A percentile compares a stretch with the other conserved stretches of the same genome.
These are phyloP conservation scores for Casuarius casuarius DNA, from an alignment of 2,113 vertebrate genomes.

Conservation along the genomic window DNA sequence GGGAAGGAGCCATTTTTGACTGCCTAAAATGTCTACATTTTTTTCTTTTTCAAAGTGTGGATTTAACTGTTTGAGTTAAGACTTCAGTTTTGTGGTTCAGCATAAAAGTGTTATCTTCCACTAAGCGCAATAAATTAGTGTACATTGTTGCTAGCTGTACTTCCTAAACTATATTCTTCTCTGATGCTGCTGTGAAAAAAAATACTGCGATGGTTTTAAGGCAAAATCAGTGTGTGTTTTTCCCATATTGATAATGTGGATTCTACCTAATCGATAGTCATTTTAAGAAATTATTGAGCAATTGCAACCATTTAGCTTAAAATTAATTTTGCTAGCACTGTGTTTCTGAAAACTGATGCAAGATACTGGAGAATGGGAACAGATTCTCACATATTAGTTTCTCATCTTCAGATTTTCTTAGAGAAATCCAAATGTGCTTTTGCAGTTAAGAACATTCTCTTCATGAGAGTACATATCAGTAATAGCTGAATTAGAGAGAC, in stretches of 20 bases:
- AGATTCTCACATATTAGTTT: neutral
- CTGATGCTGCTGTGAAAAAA: neutral
- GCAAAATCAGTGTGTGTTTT: neutral
- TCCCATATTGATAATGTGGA: neutral
- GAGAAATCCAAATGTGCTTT: neutral
- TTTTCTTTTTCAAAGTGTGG: neutral
- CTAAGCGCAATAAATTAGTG: neutral
- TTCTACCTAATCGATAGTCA: neutral
- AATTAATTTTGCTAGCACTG: neutral
- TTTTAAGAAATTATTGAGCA: neutral
- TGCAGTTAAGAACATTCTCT: neutral
- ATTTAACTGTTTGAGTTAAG: neutral
- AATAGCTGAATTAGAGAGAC: neutral
- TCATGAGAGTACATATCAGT: neutral
- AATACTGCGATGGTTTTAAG: neutral
- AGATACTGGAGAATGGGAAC: neutral
- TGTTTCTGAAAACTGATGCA: neutral
- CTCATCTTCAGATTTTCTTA: neutral
- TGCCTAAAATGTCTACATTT: neutral
- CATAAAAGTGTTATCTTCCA: neutral
- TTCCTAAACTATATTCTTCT: neutral
- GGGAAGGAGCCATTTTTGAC: neutral
- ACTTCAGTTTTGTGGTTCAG: neutral
- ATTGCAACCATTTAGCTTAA: neutral
- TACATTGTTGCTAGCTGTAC: neutral